Evolutionary conservation across 1,140 invertebrate species (phyloP).

Genomic region (Heliconius eleuchia): DNA sequence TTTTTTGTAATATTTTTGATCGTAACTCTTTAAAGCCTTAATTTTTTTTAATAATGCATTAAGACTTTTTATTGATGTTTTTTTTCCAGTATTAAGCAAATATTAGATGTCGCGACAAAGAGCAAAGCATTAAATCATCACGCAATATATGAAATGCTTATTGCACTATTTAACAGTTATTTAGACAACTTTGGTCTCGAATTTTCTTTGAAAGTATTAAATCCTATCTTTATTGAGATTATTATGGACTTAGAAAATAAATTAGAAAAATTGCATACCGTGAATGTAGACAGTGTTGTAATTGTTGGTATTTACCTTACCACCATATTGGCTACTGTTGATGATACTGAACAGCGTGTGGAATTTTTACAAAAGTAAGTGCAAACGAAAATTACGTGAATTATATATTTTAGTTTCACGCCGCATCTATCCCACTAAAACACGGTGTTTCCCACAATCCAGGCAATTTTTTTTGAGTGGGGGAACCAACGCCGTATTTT

Average conservation of each 20-base stretch:
- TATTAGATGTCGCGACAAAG: conserved; percentile 59
- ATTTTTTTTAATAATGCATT: no score
- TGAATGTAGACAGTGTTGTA: conserved; percentile 64
- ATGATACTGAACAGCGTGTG: conserved; percentile 52
- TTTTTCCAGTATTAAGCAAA: conserved; percentile 68
- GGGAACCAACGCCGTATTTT: no score
- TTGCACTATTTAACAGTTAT: conserved; percentile 65
- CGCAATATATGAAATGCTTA: conserved; percentile 58
- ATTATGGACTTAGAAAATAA: conserved; percentile 70
- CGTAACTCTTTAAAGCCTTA: no score
- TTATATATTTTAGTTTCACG: no score
- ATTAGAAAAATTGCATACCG: conserved; percentile 70
- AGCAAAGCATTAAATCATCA: conserved; percentile 62
- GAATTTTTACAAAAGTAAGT: conserved; percentile 79
- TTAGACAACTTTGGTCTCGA: conserved; percentile 64
- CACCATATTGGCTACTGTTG: conserved; percentile 56
- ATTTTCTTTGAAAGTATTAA: conserved; percentile 63
- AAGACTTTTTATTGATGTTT: background rate
- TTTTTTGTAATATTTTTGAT: no score
- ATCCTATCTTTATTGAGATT: conserved; percentile 65
- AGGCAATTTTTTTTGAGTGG: no score
- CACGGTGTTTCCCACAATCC: no score
- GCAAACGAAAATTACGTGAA: no score
- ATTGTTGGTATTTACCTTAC: conserved; percentile 75
- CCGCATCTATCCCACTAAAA: no score